Evolutionary conservation across 2,888 invertebrate genomes (phyloP), one percentile per base, ranked within the genome.

Genomic region (Torymus texanus): DNA sequence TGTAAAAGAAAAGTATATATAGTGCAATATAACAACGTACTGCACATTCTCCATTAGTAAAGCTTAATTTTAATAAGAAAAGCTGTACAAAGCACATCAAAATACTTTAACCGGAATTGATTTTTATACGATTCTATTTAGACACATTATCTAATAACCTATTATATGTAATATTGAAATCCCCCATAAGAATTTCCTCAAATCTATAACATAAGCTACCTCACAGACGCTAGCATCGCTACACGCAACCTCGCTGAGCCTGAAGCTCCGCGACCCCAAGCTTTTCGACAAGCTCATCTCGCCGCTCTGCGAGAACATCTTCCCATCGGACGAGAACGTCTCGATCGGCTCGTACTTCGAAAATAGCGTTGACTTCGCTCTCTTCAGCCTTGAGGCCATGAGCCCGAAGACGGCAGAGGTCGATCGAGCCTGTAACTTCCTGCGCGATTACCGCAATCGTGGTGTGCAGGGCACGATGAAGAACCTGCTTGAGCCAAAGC

Each of bases 141-240:
- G 2, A 29, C 29, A 29, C 29, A 2, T 29, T 29, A 5, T 2
- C 4, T 29, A 29, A 29, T 29, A 29, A 29, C 4, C 5, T 29
- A 29, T 3, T 4, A 29, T 29, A 29, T 29, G 29, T 5, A 29
- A 4, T 2, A 29, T 29, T 3, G 8, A 29, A 29, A 41, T 8
- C 8, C 8, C 41, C 41, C 5, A 41, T 41, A 41, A 41, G 8
- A 41, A 8, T 41, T 41, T 41, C 8, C 41, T 41, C 41, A 0
- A 41, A 41, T 8, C 1, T 41, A 41, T 41, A 41, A 41, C 41
- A 41, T 41, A 5, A 41, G 8, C 10, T 41, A 41, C 73, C n/a
- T 82, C 77, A 10, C 78, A 88, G 88, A 83, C 82, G 21, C 76
- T 88, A 41, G 88, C 87, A 5, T 73, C 80, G 16, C 75, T 88